Percentiles rank a stretch among this genome's conserved stretches.
These are phyloP conservation scores for Ceuthmochares aereus DNA, from an alignment of 2,113 vertebrate species.

Conservation along the genomic window DNA sequence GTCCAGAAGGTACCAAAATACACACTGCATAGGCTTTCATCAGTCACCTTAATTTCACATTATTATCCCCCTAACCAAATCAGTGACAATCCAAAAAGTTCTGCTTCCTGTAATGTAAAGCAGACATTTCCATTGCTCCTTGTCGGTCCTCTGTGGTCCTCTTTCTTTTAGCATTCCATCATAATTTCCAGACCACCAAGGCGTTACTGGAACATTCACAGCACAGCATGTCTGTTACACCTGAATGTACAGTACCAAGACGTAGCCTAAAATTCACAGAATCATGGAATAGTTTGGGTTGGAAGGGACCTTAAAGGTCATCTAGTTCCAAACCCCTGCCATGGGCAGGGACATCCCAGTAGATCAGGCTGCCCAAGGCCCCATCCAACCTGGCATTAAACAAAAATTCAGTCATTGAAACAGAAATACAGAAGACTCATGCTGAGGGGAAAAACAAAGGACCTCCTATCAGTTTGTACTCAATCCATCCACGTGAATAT, in stretches of 20 bases:
- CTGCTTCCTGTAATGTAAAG: not conserved
- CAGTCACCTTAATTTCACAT: not conserved
- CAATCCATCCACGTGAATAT: not conserved
- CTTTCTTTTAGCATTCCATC: not conserved
- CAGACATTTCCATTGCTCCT: not conserved
- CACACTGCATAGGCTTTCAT: not conserved
- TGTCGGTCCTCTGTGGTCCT: not conserved
- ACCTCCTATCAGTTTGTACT: not conserved
- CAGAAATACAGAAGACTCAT: not conserved
- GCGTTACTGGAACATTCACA: not conserved
- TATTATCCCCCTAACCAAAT: not conserved
- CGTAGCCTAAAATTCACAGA: not conserved
- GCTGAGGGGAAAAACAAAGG: not conserved
- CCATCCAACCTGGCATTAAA: no score
- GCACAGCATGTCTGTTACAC: constrained; percentile 20
- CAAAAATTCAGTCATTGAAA: constrained; percentile 21
- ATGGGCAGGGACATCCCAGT: no score
- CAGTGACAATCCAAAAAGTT: not conserved
- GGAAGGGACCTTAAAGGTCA: no score
- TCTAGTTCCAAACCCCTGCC: no score
- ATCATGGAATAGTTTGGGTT: no score
- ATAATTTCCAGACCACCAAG: not conserved
- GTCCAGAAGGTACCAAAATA: not conserved
- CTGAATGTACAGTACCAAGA: constrained; percentile 1
- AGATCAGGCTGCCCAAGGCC: not conserved